A percentile compares a stretch with the other conserved stretches of the same genome.
Conservation (phyloP, 2,113 vertebrate species). For the Hymenochirus boettgeri region DNA sequence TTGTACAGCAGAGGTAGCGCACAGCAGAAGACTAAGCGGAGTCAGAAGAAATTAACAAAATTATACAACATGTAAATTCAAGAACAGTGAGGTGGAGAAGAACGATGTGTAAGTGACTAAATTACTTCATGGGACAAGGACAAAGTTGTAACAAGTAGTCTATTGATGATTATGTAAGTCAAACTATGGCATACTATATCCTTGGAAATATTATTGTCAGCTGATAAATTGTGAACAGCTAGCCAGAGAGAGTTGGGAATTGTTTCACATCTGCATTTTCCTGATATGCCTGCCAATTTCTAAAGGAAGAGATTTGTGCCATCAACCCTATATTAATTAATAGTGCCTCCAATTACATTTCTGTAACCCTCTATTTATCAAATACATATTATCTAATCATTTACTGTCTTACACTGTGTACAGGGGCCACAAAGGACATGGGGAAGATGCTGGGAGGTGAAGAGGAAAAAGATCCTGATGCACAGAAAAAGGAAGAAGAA, state of each 20-base stretch:
- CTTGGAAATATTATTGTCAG: no score
- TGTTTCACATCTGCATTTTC: no score
- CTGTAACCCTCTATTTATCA: background rate
- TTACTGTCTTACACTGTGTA: background rate
- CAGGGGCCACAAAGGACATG: conserved; percentile 99
- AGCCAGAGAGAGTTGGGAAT: background rate
- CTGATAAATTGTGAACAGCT: background rate
- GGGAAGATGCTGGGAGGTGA: conserved; percentile 97
- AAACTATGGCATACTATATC: no score
- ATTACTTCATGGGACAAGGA: no score
- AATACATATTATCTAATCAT: background rate
- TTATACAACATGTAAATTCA: no score
- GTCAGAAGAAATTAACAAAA: no score
- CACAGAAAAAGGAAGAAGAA: conserved; percentile 95
- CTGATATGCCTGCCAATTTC: background rate
- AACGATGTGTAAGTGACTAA: no score
- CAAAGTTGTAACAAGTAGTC: no score
- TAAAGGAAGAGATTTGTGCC: background rate
- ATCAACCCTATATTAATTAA: background rate
- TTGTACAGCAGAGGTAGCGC: no score
- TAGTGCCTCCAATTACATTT: background rate
- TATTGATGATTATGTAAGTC: no score
- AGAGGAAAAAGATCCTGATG: conserved; percentile 95
- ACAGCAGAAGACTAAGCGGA: no score
- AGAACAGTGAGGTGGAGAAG: no score